A percentile compares a stretch with the other conserved stretches of the same genome.
phyloP scores from a whole-genome alignment of 2,797 vertebrate genomes.

The Argya squamiceps region DNA sequence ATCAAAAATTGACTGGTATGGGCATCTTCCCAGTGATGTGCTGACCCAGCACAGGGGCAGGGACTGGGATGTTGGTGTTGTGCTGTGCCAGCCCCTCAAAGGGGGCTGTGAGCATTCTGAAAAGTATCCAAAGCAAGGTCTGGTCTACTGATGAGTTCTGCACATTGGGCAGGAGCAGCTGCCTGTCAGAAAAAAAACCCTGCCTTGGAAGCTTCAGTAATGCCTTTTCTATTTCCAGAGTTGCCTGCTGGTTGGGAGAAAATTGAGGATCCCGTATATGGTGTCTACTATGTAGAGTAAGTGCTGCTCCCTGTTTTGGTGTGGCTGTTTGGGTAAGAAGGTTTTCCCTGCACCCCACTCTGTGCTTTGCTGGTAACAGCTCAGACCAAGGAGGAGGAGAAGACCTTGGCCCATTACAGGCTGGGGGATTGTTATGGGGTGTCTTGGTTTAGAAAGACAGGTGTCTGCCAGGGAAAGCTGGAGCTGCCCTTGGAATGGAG shows the following conservation, averaged over 20 bases:
- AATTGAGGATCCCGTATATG: constrained; percentile 98
- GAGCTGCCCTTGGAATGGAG: too few relatives aligned
- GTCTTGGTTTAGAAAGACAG: too few relatives aligned
- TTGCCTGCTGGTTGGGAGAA: constrained; percentile 98
- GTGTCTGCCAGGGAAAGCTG: too few relatives aligned
- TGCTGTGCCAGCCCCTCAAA: neutral
- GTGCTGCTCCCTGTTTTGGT: constrained; percentile 53
- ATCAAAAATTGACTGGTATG: neutral
- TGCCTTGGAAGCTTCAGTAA: neutral
- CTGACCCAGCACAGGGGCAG: neutral
- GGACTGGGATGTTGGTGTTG: accelerated
- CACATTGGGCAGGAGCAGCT: neutral
- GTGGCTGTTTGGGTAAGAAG: neutral
- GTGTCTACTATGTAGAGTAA: constrained; percentile 99
- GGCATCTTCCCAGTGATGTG: neutral
- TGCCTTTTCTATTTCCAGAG: constrained; percentile 81
- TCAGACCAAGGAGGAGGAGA: neutral
- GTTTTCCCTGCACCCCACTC: neutral
- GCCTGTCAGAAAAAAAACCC: neutral
- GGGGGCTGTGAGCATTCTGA: neutral
- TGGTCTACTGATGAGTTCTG: neutral
- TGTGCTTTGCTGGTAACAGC: neutral
- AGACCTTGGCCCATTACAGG: neutral
- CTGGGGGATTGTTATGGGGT: accelerated
- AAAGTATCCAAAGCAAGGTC: neutral